Evolutionary conservation across 2,113 vertebrate species (phyloP).

Genomic region (Stegostoma tigrinum): DNA sequence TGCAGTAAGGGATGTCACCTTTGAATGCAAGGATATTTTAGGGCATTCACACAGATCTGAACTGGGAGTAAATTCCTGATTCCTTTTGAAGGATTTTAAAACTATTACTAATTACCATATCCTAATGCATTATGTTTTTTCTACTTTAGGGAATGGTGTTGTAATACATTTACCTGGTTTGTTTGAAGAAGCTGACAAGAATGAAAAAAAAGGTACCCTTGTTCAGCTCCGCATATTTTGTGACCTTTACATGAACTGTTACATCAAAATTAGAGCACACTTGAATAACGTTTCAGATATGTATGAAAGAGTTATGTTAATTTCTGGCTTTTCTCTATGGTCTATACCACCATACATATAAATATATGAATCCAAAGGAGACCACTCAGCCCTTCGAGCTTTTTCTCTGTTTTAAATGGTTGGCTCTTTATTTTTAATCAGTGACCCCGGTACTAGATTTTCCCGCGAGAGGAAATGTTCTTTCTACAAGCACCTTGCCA

Average conservation of each 20-base stretch:
- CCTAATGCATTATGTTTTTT: neutral
- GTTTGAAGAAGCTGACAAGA: conserved; percentile 97
- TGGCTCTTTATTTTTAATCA: too few species aligned
- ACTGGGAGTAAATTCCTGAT: neutral
- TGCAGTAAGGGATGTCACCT: neutral
- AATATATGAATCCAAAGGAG: too few species aligned
- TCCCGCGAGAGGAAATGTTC: too few species aligned
- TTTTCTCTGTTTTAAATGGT: too few species aligned
- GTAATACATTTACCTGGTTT: conserved; percentile 93
- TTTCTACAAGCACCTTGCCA: too few species aligned
- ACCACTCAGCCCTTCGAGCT: too few species aligned
- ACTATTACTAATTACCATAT: neutral
- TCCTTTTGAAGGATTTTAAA: neutral
- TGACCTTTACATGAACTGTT: neutral
- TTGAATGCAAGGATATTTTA: neutral
- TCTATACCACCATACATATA: neutral
- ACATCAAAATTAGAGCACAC: neutral
- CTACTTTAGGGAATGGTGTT: conserved; percentile 80
- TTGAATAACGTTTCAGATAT: neutral
- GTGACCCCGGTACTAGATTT: too few species aligned
- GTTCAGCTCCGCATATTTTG: too few species aligned
- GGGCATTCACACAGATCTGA: neutral
- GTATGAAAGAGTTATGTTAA: neutral
- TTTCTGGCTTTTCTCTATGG: neutral
- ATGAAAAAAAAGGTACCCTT: conserved; percentile 86